A percentile compares a stretch with the other conserved stretches of the same genome.
phyloP scores from a whole-genome alignment of 2,888 invertebrate genomes.

The Leptopilina syphax region DNA sequence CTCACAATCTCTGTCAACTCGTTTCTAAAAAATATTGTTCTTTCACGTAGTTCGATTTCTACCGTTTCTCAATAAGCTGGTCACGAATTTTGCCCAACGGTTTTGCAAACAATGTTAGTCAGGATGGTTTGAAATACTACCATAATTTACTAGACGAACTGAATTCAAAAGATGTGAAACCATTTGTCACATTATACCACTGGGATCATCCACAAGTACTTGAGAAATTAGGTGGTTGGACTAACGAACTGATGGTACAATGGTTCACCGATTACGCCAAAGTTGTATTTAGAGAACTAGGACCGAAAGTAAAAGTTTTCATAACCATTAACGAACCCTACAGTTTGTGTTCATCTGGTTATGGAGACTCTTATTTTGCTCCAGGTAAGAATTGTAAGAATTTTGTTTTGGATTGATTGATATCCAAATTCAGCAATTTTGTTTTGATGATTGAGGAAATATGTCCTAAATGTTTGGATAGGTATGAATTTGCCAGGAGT shows the following conservation, averaged over 20 bases:
- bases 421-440: too few species aligned
- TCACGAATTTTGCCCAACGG: constrained; percentile 83
- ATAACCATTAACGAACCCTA: constrained; percentile 84
- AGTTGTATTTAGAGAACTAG: constrained; percentile 78
- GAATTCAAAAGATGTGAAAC: constrained; percentile 78
- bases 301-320: constrained; percentile 78
- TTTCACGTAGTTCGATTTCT: constrained; percentile 64
- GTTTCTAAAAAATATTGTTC: too few species aligned
- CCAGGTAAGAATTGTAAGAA: not conserved
- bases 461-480: constrained; percentile 37
- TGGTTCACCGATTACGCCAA: constrained; percentile 82
- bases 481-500: constrained; percentile 19
- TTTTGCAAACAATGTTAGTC: constrained; percentile 78
- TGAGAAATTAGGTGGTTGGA: constrained; percentile 83
- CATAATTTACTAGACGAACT: constrained; percentile 81
- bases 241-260: constrained; percentile 80
- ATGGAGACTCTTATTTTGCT: not conserved
- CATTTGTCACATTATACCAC: constrained; percentile 83
- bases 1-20: too few species aligned
- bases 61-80: constrained; percentile 84
- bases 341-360: constrained; percentile 74
- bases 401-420: too few species aligned
- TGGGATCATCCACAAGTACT: constrained; percentile 82
- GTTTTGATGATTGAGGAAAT: too few species aligned
- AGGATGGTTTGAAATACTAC: constrained; percentile 82